Percentiles rank a stretch among this genome's conserved stretches.
Evolutionary conservation across 2,888 invertebrate genomes (phyloP).

Genomic region (Hydroisotoma schaefferi): DNA sequence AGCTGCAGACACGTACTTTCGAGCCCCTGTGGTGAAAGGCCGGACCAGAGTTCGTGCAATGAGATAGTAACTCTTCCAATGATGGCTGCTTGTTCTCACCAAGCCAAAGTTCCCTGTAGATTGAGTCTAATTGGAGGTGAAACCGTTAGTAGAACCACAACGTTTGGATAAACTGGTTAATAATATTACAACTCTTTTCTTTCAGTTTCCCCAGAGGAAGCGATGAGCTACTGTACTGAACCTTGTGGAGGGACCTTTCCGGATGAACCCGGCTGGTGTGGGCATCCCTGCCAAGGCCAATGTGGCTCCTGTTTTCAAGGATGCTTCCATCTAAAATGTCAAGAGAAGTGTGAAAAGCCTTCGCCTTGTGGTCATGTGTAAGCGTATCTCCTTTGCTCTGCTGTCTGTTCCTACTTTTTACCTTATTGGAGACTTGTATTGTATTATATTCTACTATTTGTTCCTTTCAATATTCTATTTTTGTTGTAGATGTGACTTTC

Average conservation of each 20-base stretch:
- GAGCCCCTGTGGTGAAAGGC: not conserved
- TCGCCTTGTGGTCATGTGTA: constrained; percentile 64
- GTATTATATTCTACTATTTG: no score
- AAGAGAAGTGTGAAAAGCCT: constrained; percentile 57
- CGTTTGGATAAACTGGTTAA: no score
- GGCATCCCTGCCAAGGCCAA: constrained; percentile 52
- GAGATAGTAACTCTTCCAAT: not conserved
- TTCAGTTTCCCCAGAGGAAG: constrained; percentile 48
- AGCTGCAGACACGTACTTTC: not conserved
- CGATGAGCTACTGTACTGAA: constrained; percentile 42
- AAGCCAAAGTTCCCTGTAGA: constrained; percentile 21
- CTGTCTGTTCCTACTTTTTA: no score
- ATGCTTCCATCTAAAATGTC: constrained; percentile 61
- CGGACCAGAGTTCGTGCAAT: not conserved
- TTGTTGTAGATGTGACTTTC: constrained; percentile 48
- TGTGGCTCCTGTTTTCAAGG: constrained; percentile 61
- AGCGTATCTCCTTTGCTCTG: not conserved
- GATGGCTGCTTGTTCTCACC: constrained; percentile 19
- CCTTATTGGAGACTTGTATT: no score
- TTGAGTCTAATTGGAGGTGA: constrained; percentile 20
- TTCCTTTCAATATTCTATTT: no score
- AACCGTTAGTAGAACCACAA: no score
- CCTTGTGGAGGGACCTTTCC: constrained; percentile 30
- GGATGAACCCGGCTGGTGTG: constrained; percentile 32
- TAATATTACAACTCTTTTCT: not conserved